Base-by-base conservation (phyloP, 2,797 vertebrate genomes). In the Galaxias olidus region DNA sequence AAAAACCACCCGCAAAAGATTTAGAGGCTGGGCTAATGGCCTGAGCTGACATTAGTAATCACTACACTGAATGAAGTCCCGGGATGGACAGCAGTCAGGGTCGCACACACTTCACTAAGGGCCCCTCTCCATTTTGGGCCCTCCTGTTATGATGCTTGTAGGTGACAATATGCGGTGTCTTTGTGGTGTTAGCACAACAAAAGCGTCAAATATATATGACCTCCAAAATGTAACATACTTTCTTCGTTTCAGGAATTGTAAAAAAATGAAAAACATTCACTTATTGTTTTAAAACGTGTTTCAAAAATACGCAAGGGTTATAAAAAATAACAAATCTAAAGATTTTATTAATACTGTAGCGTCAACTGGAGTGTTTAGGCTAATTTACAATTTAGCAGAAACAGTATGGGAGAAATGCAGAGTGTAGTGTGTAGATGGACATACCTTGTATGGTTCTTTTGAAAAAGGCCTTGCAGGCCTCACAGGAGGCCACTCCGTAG, bases 371-470 rank as follows among this genome's bases (percentile, higher is more conserved):
- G 46, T 30, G 30, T 30, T 30, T 30, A n/a, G n/a, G n/a, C n/a
- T n/a, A 2, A 30, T 30, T 30, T 30, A 6, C 30, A 30, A 30
- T 6, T 6, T 30, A 30, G 30, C 30, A 30, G 30, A 30, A 30
- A 30, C 30, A 6, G 30, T 2, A 30, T 6, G 30, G 30, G 30
- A 30, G 30, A 30, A 30, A 30, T 30, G 2, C 30, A 30, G 30
- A 30, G 30, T 2, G 30, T 6, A 6, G 30, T 6, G 30, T 30
- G 30, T 3, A 6, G 30, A 30, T 30, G 30, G 30, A 30, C 30
- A 2, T 94, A 98, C 96, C 96, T 96, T 98, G 96, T 88, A 98
- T 98, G 57, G 96, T 98, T 73, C 96, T 93, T 87, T 98, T 98
- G 91, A 98, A 98, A 86, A 98, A 98, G 40, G 96, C 96, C 86